phyloP scores from a whole-genome alignment of 2,113 vertebrate species.

The Kryptolebias marmoratus region DNA sequence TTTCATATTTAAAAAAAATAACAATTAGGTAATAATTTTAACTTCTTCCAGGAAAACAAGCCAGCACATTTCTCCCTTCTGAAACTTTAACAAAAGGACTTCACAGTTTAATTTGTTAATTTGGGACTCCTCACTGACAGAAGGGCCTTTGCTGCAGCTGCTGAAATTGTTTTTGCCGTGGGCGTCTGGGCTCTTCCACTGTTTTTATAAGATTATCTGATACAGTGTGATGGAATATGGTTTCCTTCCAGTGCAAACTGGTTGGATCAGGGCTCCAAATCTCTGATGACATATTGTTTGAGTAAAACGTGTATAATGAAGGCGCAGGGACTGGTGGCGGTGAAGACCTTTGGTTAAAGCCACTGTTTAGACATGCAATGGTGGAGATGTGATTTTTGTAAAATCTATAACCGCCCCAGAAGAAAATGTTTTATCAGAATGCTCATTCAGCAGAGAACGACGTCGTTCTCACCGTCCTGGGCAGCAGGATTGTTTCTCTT shows the following conservation, averaged over 20 bases:
- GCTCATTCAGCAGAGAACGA: neutral
- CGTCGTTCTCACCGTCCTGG: constrained; percentile 4
- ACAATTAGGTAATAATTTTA: neutral
- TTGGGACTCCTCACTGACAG: constrained; percentile 9
- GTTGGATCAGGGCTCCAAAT: constrained; percentile 63
- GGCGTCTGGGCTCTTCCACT: constrained; percentile 32
- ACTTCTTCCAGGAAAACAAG: neutral
- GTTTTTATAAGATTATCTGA: constrained; percentile 55
- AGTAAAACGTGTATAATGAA: constrained; percentile 34
- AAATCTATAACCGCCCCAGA: constrained; percentile 36
- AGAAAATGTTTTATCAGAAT: constrained; percentile 23
- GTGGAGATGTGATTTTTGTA: constrained; percentile 47
- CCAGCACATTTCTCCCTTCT: neutral
- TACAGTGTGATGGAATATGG: constrained; percentile 54
- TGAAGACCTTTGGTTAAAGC: constrained; percentile 30
- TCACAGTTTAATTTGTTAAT: constrained; percentile 12
- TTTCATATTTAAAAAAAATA: too few species aligned
- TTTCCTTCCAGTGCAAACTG: constrained; percentile 64
- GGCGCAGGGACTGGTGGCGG: neutral
- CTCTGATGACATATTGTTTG: constrained; percentile 45
- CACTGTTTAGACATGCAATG: constrained; percentile 48
- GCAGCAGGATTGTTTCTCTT: constrained; percentile 25
- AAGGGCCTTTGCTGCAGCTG: constrained; percentile 21
- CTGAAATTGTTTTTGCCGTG: constrained; percentile 28
- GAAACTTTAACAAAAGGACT: constrained; percentile 15